Conservation (phyloP, 2,113 vertebrate species). For the Bufo bufo region DNA sequence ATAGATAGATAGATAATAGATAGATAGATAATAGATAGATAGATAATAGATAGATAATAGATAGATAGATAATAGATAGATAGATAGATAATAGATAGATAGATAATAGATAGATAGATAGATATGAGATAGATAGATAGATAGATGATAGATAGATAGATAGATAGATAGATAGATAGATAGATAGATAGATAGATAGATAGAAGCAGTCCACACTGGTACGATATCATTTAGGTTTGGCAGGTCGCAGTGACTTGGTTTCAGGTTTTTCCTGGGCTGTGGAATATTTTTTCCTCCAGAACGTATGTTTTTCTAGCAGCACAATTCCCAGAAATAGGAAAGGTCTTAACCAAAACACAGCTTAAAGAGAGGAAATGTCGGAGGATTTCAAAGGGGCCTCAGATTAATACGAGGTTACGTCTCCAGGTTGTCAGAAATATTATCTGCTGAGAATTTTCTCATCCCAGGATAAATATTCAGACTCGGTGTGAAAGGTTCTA, state of each 20-base stretch:
- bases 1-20: too few species aligned
- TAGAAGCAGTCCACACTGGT: too few species aligned
- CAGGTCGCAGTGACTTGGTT: not conserved
- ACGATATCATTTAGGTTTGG: too few species aligned
- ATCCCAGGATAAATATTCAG: not conserved
- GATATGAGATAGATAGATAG: too few species aligned
- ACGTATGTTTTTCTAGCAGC: constrained; percentile 30
- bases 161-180: too few species aligned
- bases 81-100: too few species aligned
- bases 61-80: too few species aligned
- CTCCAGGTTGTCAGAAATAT: not conserved
- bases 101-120: too few species aligned
- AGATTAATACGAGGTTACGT: not conserved
- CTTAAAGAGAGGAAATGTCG: constrained; percentile 17
- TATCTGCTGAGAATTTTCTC: not conserved
- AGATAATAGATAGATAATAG: too few species aligned
- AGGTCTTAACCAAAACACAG: constrained; percentile 43
- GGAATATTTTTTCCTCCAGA: not conserved
- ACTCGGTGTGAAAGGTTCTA: not conserved
- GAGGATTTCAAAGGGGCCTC: constrained; percentile 3
- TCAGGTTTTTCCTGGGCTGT: not conserved
- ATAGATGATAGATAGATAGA: too few species aligned
- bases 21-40: too few species aligned
- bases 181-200: too few species aligned
- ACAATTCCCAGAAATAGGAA: constrained; percentile 50